Conservation (phyloP, 2,113 vertebrate species). For the Hypocryptadius cinnamomeus region DNA sequence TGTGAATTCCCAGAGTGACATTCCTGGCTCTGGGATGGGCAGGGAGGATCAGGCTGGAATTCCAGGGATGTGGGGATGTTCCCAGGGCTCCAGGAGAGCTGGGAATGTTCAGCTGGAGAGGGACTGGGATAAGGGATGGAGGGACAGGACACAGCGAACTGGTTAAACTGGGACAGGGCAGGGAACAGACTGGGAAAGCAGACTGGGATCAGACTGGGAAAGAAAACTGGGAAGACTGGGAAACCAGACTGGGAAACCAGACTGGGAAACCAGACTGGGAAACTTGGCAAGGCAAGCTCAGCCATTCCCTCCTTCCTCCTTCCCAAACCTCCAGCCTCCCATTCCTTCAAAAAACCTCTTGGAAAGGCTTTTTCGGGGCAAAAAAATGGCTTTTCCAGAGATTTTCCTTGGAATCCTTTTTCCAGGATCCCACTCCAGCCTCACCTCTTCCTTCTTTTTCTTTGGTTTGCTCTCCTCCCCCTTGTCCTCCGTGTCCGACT, state of each 20-base stretch:
- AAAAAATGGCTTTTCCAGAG: neutral
- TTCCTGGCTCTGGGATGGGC: rapidly evolving
- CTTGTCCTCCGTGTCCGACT: conserved; percentile 79
- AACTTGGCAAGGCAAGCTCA: neutral
- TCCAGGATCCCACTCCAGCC: neutral
- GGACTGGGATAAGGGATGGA: neutral
- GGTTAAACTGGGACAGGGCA: neutral
- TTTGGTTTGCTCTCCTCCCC: conserved; percentile 92
- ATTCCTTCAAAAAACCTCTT: neutral
- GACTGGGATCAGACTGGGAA: neutral
- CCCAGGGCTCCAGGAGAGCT: neutral
- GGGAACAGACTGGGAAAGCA: neutral
- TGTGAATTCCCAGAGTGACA: rapidly evolving
- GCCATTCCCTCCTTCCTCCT: neutral
- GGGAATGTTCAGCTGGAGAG: neutral
- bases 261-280: neutral
- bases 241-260: neutral
- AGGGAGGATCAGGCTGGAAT: neutral
- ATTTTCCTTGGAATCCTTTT: neutral
- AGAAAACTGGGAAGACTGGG: no score
- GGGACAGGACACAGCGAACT: no score
- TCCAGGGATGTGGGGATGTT: neutral
- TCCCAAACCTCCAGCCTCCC: neutral
- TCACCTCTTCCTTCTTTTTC: conserved; percentile 96
- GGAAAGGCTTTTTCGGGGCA: neutral